These are phyloP conservation scores for Schizopygopsis malacanthus DNA, from an alignment of 2,797 vertebrate species.

Conservation along the genomic window DNA sequence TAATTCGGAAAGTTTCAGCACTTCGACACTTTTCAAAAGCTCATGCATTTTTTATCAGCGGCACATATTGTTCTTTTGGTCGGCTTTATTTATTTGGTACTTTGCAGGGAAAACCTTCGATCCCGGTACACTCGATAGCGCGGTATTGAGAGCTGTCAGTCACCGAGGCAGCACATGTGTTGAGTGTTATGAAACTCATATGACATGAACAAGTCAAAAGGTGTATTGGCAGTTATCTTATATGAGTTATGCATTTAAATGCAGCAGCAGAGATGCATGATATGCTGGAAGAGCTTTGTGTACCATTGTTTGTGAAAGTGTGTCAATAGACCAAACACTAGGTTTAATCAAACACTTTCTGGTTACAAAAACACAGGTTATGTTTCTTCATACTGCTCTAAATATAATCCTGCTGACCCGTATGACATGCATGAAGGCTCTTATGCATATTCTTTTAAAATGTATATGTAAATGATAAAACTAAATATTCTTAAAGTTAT, in stretches of 20 bases:
- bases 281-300: too few relatives aligned
- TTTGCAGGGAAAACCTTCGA: slow-evolving; percentile 55
- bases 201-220: slow-evolving; percentile 63
- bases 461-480: not conserved
- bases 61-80: slow-evolving; percentile 47
- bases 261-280: not conserved
- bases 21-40: slow-evolving; percentile 53
- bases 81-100: slow-evolving; percentile 38
- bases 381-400: not conserved
- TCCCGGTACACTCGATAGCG: slow-evolving; percentile 52
- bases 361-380: not conserved
- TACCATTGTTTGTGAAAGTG: slow-evolving; percentile 48
- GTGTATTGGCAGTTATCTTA: slow-evolving; percentile 52
- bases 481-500: not conserved
- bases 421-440: too few relatives aligned
- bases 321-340: not conserved
- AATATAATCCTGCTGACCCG: too few relatives aligned
- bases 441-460: too few relatives aligned
- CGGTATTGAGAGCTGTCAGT: slow-evolving; percentile 60
- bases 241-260: slow-evolving; percentile 55
- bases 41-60: slow-evolving; percentile 60
- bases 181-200: slow-evolving; percentile 52
- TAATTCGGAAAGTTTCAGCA: slow-evolving; percentile 50
- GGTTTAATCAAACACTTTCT: slow-evolving; percentile 71
- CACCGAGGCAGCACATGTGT: slow-evolving; percentile 56